phyloP scores from a whole-genome alignment of 2,113 vertebrate genomes.

The Oncorhynchus kisutch region DNA sequence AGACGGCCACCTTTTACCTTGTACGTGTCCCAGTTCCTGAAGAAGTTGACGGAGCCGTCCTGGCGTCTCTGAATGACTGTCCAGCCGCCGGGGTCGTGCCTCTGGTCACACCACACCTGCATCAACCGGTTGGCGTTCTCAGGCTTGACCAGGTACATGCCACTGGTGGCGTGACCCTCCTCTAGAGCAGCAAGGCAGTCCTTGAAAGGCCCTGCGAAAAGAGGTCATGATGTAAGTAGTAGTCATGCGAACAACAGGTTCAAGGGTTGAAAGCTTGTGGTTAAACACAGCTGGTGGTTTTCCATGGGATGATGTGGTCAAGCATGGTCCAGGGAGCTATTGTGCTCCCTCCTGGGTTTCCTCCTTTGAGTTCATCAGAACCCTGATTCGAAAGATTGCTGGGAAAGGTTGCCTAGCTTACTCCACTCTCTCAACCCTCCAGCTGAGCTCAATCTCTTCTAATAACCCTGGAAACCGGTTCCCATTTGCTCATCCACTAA shows the following conservation, averaged over 20 bases:
- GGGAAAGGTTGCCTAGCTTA: too few species aligned
- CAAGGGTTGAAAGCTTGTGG: neutral
- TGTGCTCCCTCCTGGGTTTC: too few species aligned
- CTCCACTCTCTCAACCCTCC: too few species aligned
- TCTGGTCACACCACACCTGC: constrained; percentile 89
- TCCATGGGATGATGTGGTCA: too few species aligned
- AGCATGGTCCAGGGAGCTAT: too few species aligned
- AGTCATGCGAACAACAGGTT: neutral
- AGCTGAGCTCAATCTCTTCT: too few species aligned
- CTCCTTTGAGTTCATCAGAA: too few species aligned
- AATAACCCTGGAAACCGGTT: too few species aligned
- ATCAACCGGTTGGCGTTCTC: constrained; percentile 83
- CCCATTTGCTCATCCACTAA: too few species aligned
- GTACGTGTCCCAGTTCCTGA: constrained; percentile 88
- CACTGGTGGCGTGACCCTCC: constrained; percentile 79
- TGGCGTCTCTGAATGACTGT: constrained; percentile 83
- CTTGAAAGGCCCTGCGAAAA: constrained; percentile 79
- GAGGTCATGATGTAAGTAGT: neutral
- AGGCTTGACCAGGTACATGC: constrained; percentile 83
- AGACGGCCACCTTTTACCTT: constrained; percentile 72
- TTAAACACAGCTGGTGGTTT: neutral
- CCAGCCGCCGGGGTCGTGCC: constrained; percentile 86
- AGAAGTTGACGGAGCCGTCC: constrained; percentile 87
- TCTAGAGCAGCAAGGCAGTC: constrained; percentile 84
- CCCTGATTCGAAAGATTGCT: too few species aligned